Base-by-base conservation (phyloP, 2,113 vertebrate species). In the Apodemus speciosus region DNA sequence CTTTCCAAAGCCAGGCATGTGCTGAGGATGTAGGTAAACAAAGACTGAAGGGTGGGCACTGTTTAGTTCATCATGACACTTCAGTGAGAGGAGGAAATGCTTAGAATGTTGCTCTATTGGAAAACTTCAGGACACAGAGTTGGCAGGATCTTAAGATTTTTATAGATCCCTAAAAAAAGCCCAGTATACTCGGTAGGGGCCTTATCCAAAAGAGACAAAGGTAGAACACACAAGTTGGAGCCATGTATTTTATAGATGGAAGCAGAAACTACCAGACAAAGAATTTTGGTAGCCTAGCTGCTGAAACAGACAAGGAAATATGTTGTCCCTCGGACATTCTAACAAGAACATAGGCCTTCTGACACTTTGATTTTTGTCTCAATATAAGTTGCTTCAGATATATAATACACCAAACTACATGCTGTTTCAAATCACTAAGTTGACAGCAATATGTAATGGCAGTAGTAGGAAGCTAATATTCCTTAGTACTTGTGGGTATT, bases 311-410 rank as follows among this genome's bases (percentile, higher is more conserved):
- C 53, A 89, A 76, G 49, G 46, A 81, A 69, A 66, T 46, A 49
- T 30, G 20, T 60, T 80, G 40, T 85, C 10, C 18, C 11, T 5
- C 9, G 3, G 66, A 80, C 66, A 23, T 80, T 95, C 51, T 38
- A 88, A 49, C 69, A 84, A 53, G 60, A 93, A 76, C 30, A 23
- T 7, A 90, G 32, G 38, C 16, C 49, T 56, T 43, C 5, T 80
- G 7, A 81, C 35, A 71, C 58, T 60, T 94, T 75, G 9, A 89
- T 62, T 79, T 94, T 85, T 88, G 43, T 35, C 20, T 30, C 43
- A 81, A 4, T 68, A 3, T 62, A 75, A 73, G 69, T 89, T 18
- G 84, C 38, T 91, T 94, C 53, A 15, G 75, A 93, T 53, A 88
- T 95, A 40, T 92, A 53, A 93, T 13, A 20, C 25, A 2, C 71